Evolutionary conservation across 2,113 vertebrate genomes (phyloP), one percentile per base, ranked within the genome.

Genomic region (Leptobrachium ailaonicum): DNA sequence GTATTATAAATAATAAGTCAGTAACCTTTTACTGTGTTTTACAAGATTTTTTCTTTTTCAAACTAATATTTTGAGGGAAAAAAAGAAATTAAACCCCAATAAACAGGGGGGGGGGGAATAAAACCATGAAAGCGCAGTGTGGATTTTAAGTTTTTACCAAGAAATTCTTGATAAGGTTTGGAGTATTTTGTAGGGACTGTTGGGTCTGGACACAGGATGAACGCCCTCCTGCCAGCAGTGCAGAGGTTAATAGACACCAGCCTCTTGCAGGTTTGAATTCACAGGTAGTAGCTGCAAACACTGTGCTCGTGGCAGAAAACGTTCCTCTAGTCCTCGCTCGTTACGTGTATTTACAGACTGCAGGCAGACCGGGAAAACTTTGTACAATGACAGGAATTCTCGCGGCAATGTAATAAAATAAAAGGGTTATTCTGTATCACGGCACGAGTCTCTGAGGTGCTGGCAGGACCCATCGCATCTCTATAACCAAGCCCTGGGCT

Each of bases 381-480:
- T 92, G 91, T 94, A 95, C 96, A 97, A 98, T 96, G 94, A 96
- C 95, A 94, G 96, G 95, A 32, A 95, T 94, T 94, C 91, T 95
- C 93, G 96, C 96, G 98, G 93, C 47, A 94, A 96, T 96, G 96
- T 98, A 98, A 94, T 98, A 98, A 98, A 98, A 98, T 97, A 99
- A 98, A 32, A 96, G 94, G 91, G 94, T 93, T 93, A 95, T 94
- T 95, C 94, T 95, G 93, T 95, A 94, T 95, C 94, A 97, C 94
- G 96, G 96, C 95, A 98, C 96, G 97, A 73, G 72, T 67, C 41
- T 43, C 79, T 12, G 40, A 63, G 43, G 64, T 74, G 64, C 63
- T 60, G 64, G 64, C 64, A 63, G 71, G 91, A 79, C 92, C 93
- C 87, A 91, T 92, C 87, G 88, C 92, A 92, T 89, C 88, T 90